phyloP scores from a whole-genome alignment of 2,113 vertebrate species.

The Ceratotherium simum region DNA sequence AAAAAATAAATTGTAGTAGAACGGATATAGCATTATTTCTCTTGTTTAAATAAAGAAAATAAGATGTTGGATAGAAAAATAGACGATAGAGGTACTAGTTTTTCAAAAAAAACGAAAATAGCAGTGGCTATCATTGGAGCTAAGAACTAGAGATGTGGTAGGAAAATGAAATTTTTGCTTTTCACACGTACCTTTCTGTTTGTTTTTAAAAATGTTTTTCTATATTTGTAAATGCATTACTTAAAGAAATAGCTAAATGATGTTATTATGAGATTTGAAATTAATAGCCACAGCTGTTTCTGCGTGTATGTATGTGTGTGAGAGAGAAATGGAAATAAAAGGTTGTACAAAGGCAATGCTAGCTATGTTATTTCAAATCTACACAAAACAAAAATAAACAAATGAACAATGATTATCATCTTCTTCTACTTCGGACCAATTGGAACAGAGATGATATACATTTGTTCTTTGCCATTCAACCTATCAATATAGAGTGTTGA shows the following conservation, averaged over 20 bases:
- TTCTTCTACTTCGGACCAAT: neutral
- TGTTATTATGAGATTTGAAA: neutral
- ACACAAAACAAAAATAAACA: neutral
- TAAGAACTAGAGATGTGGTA: neutral
- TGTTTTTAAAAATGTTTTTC: neutral
- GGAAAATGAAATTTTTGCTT: neutral
- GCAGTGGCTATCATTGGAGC: neutral
- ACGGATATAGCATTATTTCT: neutral
- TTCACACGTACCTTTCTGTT: neutral
- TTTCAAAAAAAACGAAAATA: neutral
- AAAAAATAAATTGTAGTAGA: neutral
- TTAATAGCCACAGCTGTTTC: neutral
- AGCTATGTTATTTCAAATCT: neutral
- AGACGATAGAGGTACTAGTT: neutral
- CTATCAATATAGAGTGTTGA: neutral
- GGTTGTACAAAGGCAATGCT: neutral
- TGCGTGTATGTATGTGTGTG: neutral
- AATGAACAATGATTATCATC: neutral
- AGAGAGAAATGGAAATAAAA: neutral
- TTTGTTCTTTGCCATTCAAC: neutral
- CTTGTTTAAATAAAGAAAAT: neutral
- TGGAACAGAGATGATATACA: neutral
- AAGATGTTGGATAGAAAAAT: neutral
- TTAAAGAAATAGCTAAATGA: neutral
- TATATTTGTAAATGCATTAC: neutral